Evolutionary conservation across 2,797 vertebrate species (phyloP), one percentile per base, ranked within the genome.

Genomic region (Lepus townsendii): DNA sequence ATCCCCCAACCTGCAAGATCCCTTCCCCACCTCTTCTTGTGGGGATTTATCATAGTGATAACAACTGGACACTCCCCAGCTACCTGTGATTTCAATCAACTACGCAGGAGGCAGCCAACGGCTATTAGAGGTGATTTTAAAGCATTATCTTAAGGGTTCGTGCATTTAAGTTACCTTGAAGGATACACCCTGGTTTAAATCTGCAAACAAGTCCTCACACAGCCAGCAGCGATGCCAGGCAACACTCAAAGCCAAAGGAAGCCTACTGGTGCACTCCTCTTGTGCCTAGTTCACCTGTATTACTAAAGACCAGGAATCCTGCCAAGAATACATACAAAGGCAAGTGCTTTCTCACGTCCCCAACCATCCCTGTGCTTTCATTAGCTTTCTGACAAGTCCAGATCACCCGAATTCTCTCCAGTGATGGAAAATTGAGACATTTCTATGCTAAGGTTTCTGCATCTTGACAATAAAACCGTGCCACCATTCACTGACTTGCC

Each of bases 121-220:
- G 72, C 83, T 91, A 90, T 96, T 92, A 96, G 12, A 71, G 47
- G 85, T 96, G 47, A 91, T 95, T 96, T 83, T 57, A 80, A 94
- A 89, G 68, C 83, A 76, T 82, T 83, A 65, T 96, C 93, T 96
- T 88, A 91, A 93, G 82, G 72, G 88, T 35, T 94, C 88, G 16
- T 93, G 38, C 77, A 78, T 89, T 96, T 95, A 90, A 93, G 93
- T 89, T 91, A 83, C 73, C 50, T 91, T 95, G 96, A 91, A 84
- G 95, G 80, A 97, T 86, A 87, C 5, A 16, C n/a, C 75, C 76
- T 83, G 77, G 88, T 76, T 96, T 77, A 76, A 76, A 91, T 94
- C 86, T 93, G 76, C 88, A 93, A 93, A 96, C 93, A 95, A 94
- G 94, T 91, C 73, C 60, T 96, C 88, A 63, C 79, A 93, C 60